Evolutionary conservation across 92 coral and sea anemone species (phyloP).

Genomic region (Heteractis magnifica): DNA sequence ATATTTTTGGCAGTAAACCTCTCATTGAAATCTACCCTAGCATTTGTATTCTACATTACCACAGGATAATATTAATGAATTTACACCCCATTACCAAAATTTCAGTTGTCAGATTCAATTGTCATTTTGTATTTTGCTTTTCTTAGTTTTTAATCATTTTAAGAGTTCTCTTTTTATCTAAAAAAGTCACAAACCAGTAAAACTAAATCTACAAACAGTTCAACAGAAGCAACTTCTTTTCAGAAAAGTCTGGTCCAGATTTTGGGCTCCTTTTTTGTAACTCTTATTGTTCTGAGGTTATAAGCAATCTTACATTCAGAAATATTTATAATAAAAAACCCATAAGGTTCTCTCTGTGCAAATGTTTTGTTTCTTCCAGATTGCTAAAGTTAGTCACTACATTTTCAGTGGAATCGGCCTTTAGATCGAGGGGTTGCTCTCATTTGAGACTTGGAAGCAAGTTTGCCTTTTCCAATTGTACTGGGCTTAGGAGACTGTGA

Average conservation of each 20-base stretch:
- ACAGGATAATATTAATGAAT: background rate
- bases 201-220: background rate
- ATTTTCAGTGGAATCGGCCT: background rate
- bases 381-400: background rate
- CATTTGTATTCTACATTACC: too few species aligned
- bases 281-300: background rate
- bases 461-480: background rate
- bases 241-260: background rate
- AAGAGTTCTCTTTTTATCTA: background rate
- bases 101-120: background rate
- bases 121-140: background rate
- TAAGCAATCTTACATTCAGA: background rate
- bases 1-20: too few species aligned
- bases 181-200: background rate
- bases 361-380: background rate
- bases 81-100: background rate
- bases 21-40: too few species aligned
- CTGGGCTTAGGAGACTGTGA: constrained; percentile 7
- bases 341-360: background rate
- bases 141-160: background rate
- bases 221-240: background rate
- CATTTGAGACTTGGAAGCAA: background rate
- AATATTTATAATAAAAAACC: background rate
- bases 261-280: background rate
- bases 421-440: background rate